Conservation (phyloP, 2,797 vertebrate species). For the Acanthurus lineatus region DNA sequence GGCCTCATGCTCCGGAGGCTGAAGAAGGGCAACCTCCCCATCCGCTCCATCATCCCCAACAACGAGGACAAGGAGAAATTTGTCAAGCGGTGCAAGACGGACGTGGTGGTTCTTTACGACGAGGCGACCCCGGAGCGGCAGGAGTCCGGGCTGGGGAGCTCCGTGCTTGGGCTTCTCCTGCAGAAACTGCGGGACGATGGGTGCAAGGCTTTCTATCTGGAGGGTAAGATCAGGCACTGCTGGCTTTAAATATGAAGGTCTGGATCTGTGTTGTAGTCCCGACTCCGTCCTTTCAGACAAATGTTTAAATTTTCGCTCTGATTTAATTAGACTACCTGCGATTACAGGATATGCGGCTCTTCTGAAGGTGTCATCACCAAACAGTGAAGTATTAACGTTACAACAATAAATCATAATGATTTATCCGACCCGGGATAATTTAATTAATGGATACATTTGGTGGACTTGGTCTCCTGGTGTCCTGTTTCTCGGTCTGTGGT, state of each 20-base stretch:
- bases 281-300: background rate
- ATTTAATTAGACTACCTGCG: background rate
- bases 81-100: slow-evolving; percentile 91
- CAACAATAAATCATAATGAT: background rate
- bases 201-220: slow-evolving; percentile 93
- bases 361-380: background rate
- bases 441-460: background rate
- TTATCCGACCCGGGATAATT: background rate
- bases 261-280: background rate
- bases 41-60: slow-evolving; percentile 93
- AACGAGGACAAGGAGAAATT: slow-evolving; percentile 94
- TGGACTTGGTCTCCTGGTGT: background rate
- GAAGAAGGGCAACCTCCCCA: slow-evolving; percentile 95
- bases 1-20: slow-evolving; percentile 97
- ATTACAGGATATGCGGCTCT: background rate
- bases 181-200: slow-evolving; percentile 96
- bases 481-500: background rate
- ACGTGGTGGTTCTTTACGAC: slow-evolving; percentile 95
- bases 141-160: slow-evolving; percentile 82
- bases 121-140: slow-evolving; percentile 91
- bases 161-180: slow-evolving; percentile 94
- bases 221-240: slow-evolving; percentile 85
- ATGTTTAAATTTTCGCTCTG: background rate
- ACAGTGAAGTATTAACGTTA: background rate
- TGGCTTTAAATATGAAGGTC: background rate